phyloP scores from a whole-genome alignment of 2,797 vertebrate genomes.

The Pogonophryne albipinna region DNA sequence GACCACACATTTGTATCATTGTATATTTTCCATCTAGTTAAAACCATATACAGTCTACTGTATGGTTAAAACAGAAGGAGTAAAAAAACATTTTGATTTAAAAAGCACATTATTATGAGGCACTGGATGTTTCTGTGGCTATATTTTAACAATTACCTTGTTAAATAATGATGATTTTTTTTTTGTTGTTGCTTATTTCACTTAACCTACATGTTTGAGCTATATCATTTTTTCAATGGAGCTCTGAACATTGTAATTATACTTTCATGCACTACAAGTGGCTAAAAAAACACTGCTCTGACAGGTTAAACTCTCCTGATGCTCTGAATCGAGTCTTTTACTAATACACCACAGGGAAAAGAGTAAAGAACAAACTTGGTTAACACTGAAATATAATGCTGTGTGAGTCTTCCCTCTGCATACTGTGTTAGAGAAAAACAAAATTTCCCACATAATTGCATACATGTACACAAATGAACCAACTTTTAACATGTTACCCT shows the following conservation, averaged over 20 bases:
- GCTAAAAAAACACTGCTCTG: conserved; percentile 25
- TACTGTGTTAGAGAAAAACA: not conserved
- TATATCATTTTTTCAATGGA: conserved; percentile 34
- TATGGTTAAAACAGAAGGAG: too few relatives aligned
- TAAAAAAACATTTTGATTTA: not conserved
- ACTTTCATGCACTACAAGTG: conserved; percentile 40
- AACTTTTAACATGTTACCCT: not conserved
- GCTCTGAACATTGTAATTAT: conserved; percentile 36
- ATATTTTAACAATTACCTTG: conserved; percentile 6
- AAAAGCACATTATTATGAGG: not conserved
- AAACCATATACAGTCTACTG: too few relatives aligned
- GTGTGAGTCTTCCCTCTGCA: conserved; percentile 18
- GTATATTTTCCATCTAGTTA: not conserved
- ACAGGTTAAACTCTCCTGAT: conserved; percentile 21
- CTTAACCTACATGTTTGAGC: conserved; percentile 32
- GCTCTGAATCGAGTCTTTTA: conserved; percentile 13
- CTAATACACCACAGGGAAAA: conserved; percentile 14
- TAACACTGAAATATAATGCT: conserved; percentile 20
- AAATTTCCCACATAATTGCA: not conserved
- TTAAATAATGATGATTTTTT: not conserved
- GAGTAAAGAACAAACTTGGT: conserved; percentile 11
- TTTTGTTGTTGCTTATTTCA: conserved; percentile 10
- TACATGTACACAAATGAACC: not conserved
- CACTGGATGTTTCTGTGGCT: conserved; percentile 7
- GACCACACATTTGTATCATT: too few relatives aligned